phyloP scores from a whole-genome alignment of 2,888 invertebrate genomes.

The Xanthia togata region DNA sequence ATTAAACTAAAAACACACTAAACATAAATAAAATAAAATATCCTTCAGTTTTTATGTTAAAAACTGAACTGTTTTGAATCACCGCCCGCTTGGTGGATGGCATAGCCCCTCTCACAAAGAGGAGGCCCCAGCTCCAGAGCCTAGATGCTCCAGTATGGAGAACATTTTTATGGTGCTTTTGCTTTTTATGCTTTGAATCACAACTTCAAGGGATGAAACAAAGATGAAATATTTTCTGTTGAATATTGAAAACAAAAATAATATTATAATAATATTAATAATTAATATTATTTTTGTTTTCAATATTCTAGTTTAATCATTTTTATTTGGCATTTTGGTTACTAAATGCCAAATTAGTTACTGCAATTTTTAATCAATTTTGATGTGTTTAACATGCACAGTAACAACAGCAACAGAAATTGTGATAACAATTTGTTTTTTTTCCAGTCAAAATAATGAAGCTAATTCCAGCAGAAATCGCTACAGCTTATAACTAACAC shows the following conservation, averaged over 20 bases:
- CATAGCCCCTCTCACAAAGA: not conserved
- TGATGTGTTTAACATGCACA: no score
- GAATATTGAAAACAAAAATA: not conserved
- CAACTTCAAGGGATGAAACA: no score
- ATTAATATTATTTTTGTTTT: no score
- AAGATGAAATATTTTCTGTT: no score
- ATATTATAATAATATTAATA: no score
- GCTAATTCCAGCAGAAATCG: slow-evolving; percentile 31
- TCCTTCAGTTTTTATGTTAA: not conserved
- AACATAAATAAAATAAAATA: no score
- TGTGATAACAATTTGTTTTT: not conserved
- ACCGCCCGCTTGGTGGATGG: not conserved
- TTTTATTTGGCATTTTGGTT: not conserved
- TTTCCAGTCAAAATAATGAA: not conserved
- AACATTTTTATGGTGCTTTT: not conserved
- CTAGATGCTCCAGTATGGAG: not conserved
- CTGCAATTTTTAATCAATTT: no score
- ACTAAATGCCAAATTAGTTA: no score
- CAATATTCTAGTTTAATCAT: not conserved
- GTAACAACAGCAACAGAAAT: no score
- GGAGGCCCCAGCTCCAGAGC: no score
- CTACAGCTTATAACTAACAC: slow-evolving; percentile 56
- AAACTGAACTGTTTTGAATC: no score
- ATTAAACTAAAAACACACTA: no score
- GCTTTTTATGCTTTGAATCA: not conserved